phyloP scores from a whole-genome alignment of 2,888 invertebrate species.

The Nemotelus pantherinus region DNA sequence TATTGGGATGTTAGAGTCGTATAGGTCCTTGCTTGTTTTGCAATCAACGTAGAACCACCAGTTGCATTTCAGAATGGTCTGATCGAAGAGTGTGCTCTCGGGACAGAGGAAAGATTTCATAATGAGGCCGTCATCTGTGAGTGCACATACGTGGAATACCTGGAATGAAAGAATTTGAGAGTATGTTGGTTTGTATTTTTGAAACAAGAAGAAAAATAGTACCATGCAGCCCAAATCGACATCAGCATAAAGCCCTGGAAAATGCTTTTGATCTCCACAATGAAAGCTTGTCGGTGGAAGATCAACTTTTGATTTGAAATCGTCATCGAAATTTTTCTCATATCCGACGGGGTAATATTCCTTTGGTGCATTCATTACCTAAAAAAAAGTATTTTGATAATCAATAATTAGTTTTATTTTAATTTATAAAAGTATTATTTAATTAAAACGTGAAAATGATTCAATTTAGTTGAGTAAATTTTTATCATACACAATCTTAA shows the following conservation, averaged over 20 bases:
- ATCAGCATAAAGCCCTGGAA: conserved; percentile 89
- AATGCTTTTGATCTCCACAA: conserved; percentile 89
- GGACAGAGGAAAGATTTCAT: conserved; percentile 93
- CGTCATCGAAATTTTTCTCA: conserved; percentile 89
- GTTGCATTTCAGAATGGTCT: conserved; percentile 89
- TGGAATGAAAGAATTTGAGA: conserved; percentile 60
- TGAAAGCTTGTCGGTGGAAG: conserved; percentile 85
- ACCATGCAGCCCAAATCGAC: conserved; percentile 92
- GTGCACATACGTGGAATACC: conserved; percentile 92
- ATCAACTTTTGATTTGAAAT: conserved; percentile 85
- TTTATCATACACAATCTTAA: too few relatives aligned
- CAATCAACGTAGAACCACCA: conserved; percentile 97
- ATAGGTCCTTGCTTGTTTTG: conserved; percentile 79
- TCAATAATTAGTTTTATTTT: not conserved
- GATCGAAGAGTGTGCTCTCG: conserved; percentile 90
- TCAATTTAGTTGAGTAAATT: too few relatives aligned
- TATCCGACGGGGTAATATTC: conserved; percentile 90
- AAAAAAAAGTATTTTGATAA: not conserved
- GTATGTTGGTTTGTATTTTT: not conserved
- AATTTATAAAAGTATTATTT: too few relatives aligned
- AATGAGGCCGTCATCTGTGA: conserved; percentile 87
- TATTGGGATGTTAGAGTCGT: conserved; percentile 89
- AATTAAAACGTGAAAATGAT: too few relatives aligned
- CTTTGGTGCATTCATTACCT: conserved; percentile 90
- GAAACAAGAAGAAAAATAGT: conserved; percentile 32